Evolutionary conservation across 2,797 vertebrate genomes (phyloP), one percentile per base, ranked within the genome.

Genomic region (Discoglossus pictus): DNA sequence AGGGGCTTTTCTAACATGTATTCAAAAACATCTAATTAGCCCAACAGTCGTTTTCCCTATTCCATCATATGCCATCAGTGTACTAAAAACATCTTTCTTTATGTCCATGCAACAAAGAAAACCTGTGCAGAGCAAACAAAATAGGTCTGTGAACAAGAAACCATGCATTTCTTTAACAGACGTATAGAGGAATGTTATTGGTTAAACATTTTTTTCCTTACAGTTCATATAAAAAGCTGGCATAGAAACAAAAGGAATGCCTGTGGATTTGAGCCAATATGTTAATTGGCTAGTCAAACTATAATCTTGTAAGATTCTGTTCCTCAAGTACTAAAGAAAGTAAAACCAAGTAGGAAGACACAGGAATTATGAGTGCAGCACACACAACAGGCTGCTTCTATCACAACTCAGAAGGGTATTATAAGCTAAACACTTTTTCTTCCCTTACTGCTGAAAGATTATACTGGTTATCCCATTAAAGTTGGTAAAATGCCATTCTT

Each of bases 391-490:
- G 83, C 88, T 79, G 83, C 80, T 82, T 84, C 82, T 85, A 88
- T 89, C 88, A 90, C 88, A 94, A 93, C 89, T 88, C 88, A 85
- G 90, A 87, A 90, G 90, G 91, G 93, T 96, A 95, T 99, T 97
- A 98, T 94, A 86, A 89, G 93, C 91, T 83, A 88, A 94, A 95
- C 90, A 93, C 91, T 93, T 93, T 92, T 91, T 91, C 92, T 93
- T 91, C 86, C 90, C 90, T 92, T 91, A 92, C 90, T 89, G 90
- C 89, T 91, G 91, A 94, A 94, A 98, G 96, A 97, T 99, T 98
- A 99, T 94, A 96, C 94, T 91, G 93, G 94, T 97, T 98, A 98
- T 97, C 95, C 96, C 93, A 98, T 99, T 98, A 97, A 98, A 97
- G 94, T 97, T 97, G 93, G 92, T 95, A 93, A 96, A 97, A 98